Conservation (phyloP, 2,113 vertebrate species). For the Circaetus cinerascens region DNA sequence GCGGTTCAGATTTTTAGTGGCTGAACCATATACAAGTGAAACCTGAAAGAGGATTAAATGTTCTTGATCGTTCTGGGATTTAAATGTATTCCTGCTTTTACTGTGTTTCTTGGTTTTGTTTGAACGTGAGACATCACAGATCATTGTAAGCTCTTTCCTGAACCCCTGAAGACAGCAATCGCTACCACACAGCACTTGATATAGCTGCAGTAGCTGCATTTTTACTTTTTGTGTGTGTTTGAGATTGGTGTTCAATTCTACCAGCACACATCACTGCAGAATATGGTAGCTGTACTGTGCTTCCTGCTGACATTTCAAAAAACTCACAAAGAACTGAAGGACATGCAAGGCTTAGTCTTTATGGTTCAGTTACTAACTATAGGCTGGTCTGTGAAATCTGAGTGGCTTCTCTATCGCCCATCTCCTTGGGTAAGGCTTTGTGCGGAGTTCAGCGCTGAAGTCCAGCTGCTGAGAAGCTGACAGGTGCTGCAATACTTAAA, state of each 20-base stretch:
- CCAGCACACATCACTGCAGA: not conserved
- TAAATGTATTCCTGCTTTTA: not conserved
- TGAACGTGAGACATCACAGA: not conserved
- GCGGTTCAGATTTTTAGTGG: not conserved
- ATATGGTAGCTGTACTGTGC: not conserved
- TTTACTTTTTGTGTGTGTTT: not conserved
- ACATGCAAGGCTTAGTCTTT: not conserved
- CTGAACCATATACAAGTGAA: not conserved
- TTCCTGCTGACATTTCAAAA: not conserved
- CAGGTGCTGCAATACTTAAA: not conserved
- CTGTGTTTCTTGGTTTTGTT: not conserved
- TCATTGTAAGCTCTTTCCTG: not conserved
- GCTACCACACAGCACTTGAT: fast-evolving
- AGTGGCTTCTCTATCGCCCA: not conserved
- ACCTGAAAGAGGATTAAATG: not conserved
- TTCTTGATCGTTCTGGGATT: not conserved
- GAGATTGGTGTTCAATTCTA: fast-evolving
- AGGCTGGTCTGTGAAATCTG: not conserved
- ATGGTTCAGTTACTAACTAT: not conserved
- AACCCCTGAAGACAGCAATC: not conserved
- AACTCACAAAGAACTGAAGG: not conserved
- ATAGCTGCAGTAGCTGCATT: not conserved
- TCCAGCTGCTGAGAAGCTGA: not conserved
- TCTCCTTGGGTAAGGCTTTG: not conserved
- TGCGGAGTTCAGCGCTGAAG: fast-evolving